Base-by-base conservation (phyloP, 2,797 vertebrate genomes). In the Urocyon cinereoargenteus region DNA sequence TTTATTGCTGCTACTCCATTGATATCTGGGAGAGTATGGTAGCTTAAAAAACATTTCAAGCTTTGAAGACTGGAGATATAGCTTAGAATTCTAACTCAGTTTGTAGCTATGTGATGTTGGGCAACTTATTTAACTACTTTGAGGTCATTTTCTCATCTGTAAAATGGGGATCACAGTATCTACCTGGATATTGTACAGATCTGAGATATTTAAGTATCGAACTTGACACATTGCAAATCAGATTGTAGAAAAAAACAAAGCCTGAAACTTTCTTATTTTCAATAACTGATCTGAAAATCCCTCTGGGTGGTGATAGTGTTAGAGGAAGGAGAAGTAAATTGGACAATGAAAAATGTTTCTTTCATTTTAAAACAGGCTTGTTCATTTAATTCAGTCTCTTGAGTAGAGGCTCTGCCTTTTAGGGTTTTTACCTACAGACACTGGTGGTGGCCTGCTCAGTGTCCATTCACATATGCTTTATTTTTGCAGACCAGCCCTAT, bases 1-100 rank as follows among this genome's bases (percentile, higher is more conserved):
- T 75, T 90, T 90, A 28, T 83, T 91, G 49, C 31, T 85, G 28
- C 62, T 93, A 64, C 53, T 86, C 62, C 22, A 45, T 93, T 72
- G 55, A 16, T 81, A 89, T 26, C 26, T 73, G 49, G 34, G 73
- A 40, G n/a, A 84, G 18, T 62, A 62, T 77, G 36, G 34, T 55
- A 55, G 31, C 73, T 83, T 59, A 55, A 68, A 81, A 84, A 78
- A 51, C 8, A 90, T 34, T 64, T 66, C 24, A 78, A 59, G 7
- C 53, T 91, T 79, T 61, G n/a, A 91, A 81, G 62, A 6, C 24
- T 95, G 7, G 62, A 81, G 51, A 53, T 86, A 55, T 22, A 84
- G 59, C 8, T 89, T 83, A 57, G 61, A 89, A 82, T 62, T 83
- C 9, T 62, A 57, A 28, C 28, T 75, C 28, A 73, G 16, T 79